Percentiles rank a stretch among this genome's conserved stretches.
These are phyloP conservation scores for Cossypha polioptera DNA, from an alignment of 2,797 vertebrate species.

Conservation along the genomic window DNA sequence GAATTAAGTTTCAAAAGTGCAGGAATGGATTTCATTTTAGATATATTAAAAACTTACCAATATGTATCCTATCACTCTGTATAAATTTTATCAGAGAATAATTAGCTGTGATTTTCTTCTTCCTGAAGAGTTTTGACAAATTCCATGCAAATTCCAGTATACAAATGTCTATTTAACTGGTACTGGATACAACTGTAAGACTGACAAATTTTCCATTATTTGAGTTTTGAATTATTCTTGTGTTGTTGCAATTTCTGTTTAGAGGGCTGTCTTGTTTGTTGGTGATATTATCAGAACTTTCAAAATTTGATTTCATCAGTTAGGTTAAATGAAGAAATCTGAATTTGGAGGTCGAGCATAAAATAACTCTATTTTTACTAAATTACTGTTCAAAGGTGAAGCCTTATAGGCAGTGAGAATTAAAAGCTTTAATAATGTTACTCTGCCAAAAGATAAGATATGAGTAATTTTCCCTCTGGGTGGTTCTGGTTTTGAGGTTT, in stretches of 20 bases:
- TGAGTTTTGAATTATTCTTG: neutral
- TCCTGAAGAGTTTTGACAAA: neutral
- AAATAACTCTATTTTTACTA: neutral
- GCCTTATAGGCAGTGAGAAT: neutral
- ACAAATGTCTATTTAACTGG: neutral
- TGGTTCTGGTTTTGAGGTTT: fast-evolving
- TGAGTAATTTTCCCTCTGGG: neutral
- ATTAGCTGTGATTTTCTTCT: neutral
- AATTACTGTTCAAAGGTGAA: neutral
- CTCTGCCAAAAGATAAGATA: neutral
- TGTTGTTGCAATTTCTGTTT: neutral
- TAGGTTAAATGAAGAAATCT: neutral
- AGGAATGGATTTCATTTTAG: neutral
- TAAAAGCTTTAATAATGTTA: neutral
- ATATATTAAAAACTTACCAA: neutral
- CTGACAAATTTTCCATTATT: neutral
- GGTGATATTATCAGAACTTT: neutral
- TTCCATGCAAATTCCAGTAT: neutral
- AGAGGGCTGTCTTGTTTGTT: neutral
- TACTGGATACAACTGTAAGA: neutral
- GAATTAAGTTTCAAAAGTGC: neutral
- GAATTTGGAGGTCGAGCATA: neutral
- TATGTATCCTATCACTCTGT: neutral
- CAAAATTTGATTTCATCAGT: neutral
- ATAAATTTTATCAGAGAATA: neutral